Evolutionary conservation across 2,113 vertebrate genomes (phyloP), one percentile per base, ranked within the genome.

Genomic region (Mobula hypostoma): DNA sequence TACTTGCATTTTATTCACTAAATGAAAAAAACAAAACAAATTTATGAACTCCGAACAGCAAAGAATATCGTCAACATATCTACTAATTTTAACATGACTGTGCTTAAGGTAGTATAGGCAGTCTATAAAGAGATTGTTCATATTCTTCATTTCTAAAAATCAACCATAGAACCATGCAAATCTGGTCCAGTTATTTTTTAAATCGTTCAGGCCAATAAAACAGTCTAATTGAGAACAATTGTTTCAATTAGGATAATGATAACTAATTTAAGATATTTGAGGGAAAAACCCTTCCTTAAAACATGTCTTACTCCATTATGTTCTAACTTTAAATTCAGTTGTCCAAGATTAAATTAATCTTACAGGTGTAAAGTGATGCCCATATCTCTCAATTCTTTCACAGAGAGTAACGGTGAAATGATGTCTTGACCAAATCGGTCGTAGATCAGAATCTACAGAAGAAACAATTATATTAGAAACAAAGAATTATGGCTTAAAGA

Each of bases 341-440:
- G 36, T 74, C 48, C 91, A 93, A 76, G 91, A 14, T 56, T 78
- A 94, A 95, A 88, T 80, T 79, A 17, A 78, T 96, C 97, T 97
- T 96, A 99, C 98, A 99, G 96, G 95, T 99, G 99, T 94, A 99
- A 97, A 72, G 99, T 99, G 96, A 99, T 98, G 58, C 99, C 99
- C 98, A 99, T 98, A 95, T 99, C 99, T 96, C 99, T 96, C 77
- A 99, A 96, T 95, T 99, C 99, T 96, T 99, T 99, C 96, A 99
- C 98, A 19, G 98, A 98, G 27, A 99, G 96, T 95, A 99, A 97
- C 21, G 99, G 99, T 93, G 98, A 99, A 95, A 99, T 99, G 95
- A 99, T 99, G 96, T 99, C 99, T 96, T 99, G 99, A n/a, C 99
- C 99, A 95, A 98, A 98, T 95, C 99, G 97, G 96, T 99, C 99